A percentile compares a stretch with the other conserved stretches of the same genome.
phyloP scores from a whole-genome alignment of 2,797 vertebrate genomes.

The Gymnoscopelus microlampas region DNA sequence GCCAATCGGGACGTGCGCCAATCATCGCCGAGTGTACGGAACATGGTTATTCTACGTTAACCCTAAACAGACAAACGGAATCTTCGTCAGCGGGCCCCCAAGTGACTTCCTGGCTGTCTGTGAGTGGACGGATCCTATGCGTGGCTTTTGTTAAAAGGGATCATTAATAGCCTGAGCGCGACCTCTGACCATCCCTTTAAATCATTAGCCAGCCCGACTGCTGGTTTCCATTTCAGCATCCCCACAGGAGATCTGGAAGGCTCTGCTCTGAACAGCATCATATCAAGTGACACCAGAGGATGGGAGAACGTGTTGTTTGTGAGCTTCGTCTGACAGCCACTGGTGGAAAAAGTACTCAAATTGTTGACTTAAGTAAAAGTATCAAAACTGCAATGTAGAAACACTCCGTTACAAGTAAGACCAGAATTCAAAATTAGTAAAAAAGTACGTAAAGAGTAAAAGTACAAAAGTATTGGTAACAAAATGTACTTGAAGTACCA shows the following conservation, averaged over 20 bases:
- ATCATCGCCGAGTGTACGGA: no score
- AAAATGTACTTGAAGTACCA: no score
- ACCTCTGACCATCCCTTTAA: conserved; percentile 80
- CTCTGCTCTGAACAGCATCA: not conserved
- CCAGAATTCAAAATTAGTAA: no score
- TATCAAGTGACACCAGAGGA: conserved; percentile 1
- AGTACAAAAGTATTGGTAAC: no score
- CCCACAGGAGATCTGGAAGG: conserved; percentile 59
- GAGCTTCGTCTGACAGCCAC: conserved; percentile 37
- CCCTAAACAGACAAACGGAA: conserved; percentile 64
- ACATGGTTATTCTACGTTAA: conserved; percentile 29
- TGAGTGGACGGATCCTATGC: conserved; percentile 63
- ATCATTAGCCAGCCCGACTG: conserved; percentile 70
- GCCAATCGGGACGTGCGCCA: no score
- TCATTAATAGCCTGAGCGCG: conserved; percentile 72
- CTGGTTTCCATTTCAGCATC: conserved; percentile 74
- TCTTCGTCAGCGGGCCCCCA: conserved; percentile 53
- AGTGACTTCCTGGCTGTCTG: conserved; percentile 53
- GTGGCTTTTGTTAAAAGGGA: conserved; percentile 72
- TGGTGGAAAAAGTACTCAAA: no score
- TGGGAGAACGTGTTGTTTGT: conserved; percentile 34
- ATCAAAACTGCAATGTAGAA: no score
- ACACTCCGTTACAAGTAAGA: no score
- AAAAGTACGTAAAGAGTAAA: no score
- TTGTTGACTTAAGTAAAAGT: no score